These are phyloP conservation scores for Polyommatus iphigenia DNA, from an alignment of 2,888 invertebrate genomes.

Conservation along the genomic window DNA sequence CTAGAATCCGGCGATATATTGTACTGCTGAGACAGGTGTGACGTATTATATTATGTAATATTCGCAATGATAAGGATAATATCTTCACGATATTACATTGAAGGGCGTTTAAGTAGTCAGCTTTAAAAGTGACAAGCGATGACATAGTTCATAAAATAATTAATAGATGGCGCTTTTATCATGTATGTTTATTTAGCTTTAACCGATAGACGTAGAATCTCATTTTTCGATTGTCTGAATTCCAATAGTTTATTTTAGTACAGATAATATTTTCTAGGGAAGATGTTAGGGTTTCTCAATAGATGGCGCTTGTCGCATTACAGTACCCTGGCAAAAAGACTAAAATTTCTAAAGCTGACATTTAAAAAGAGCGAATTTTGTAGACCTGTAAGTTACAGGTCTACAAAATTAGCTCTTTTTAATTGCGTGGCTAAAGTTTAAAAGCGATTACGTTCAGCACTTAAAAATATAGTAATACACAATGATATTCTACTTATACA, in stretches of 20 bases:
- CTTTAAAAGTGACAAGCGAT: not conserved
- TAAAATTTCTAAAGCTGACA: too few relatives aligned
- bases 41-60: too few relatives aligned
- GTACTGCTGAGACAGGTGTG: too few relatives aligned
- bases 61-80: too few relatives aligned
- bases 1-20: too few relatives aligned
- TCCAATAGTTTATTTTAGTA: not conserved
- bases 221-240: not conserved
- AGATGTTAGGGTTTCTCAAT: not conserved
- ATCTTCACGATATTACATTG: not conserved
- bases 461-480: too few relatives aligned
- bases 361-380: too few relatives aligned
- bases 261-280: not conserved
- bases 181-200: conserved; percentile 1
- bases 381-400: too few relatives aligned
- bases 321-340: not conserved
- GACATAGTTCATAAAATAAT: not conserved
- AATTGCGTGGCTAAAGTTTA: too few relatives aligned
- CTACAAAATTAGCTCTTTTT: too few relatives aligned
- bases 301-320: conserved; percentile 10
- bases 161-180: not conserved
- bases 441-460: too few relatives aligned
- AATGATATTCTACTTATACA: too few relatives aligned
- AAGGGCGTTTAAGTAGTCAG: not conserved
- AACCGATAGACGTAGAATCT: not conserved